Base-by-base conservation (phyloP, 2,888 invertebrate genomes). In the Exephanes ischioxanthus region DNA sequence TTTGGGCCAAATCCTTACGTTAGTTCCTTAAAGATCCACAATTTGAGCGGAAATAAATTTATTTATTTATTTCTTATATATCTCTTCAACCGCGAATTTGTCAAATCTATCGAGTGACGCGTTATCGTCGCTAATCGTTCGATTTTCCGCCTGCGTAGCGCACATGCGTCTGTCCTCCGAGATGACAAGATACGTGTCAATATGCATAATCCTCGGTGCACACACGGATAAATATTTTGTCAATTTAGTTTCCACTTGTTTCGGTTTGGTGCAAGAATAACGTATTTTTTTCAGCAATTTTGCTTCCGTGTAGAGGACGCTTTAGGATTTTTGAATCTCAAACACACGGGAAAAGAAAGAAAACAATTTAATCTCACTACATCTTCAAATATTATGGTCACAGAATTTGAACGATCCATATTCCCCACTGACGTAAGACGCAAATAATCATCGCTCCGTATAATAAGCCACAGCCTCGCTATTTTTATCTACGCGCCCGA, bases 391-490 rank as follows among this genome's bases (percentile, higher is more conserved):
- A 37, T 71, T 37, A 16, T 48, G 45, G 16, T 48, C 63, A 30
- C 22, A 41, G 58, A 19, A 63, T 63, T 19, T 33, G 63, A 63
- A 63, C n/a, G 75, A 72, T 70, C 22, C 33, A 71, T 33, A 66
- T 82, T 77, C 66, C 9, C 71, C 66, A 66, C 45, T 45, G 66
- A 30, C 72, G 53, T 16, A 5, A 55, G 77, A 9, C 48, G 51
- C 66, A 78, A 83, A 72, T 55, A 83, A 78, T 78, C 33, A 16
- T 11, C 55, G 77, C 72, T 37, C 53, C 48, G 33, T 68, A 58
- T 71, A 77, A 58, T 58, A 58, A 14, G 30, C 51, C 48, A 22
- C 48, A 37, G 33, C 5, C 26, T 66, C 14, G 53, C 77, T 83
- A 83, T 78, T 67, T 83, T 83, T 83, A 78, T 33, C 76, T 19